Percentiles rank a stretch among this genome's conserved stretches.
Evolutionary conservation across 2,113 vertebrate species (phyloP).

Genomic region (Dasyornis broadbenti): DNA sequence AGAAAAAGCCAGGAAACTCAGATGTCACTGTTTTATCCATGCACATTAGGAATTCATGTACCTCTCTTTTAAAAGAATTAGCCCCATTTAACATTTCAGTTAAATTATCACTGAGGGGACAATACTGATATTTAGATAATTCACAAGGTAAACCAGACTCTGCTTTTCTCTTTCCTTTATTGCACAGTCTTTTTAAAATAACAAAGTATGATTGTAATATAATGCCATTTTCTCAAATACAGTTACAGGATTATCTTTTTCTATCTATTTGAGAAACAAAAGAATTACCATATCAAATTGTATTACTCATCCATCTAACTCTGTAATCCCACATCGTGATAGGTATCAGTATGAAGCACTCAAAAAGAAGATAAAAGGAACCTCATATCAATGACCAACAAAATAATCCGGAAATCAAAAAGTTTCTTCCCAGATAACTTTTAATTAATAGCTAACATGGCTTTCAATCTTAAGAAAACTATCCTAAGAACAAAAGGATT

Average conservation of each 20-base stretch:
- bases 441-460: background rate
- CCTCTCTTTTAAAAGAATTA: background rate
- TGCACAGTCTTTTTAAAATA: background rate
- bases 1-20: background rate
- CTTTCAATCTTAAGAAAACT: background rate
- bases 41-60: background rate
- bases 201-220: background rate
- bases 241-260: background rate
- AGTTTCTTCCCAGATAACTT: background rate
- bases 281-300: background rate
- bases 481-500: background rate
- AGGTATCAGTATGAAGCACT: background rate
- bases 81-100: background rate
- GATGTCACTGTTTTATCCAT: background rate
- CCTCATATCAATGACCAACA: background rate
- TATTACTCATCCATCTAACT: conserved; percentile 9
- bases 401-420: background rate
- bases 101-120: background rate
- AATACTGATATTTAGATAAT: background rate
- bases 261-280: background rate
- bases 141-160: background rate
- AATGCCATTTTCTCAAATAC: background rate
- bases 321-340: background rate
- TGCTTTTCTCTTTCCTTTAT: background rate
- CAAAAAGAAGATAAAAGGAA: background rate